Conservation (phyloP, 35 echinoderm and acorn worm genomes). For the Anneissia japonica region DNA sequence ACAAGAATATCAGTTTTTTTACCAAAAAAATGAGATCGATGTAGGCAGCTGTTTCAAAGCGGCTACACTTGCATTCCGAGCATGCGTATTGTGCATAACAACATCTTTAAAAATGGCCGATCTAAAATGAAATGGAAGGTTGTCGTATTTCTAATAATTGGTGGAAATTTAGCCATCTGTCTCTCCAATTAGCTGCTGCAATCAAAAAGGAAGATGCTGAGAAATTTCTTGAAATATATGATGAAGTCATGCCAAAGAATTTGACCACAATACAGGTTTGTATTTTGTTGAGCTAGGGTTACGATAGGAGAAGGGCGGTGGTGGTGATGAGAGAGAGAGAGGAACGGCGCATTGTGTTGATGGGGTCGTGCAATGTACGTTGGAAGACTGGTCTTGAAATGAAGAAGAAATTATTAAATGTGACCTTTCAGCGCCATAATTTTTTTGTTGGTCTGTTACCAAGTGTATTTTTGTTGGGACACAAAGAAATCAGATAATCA, state of each 20-base stretch:
- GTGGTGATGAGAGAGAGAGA: background rate
- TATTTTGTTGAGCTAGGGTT: background rate
- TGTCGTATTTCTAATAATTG: background rate
- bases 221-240: background rate
- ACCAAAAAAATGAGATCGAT: too few relatives aligned
- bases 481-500: too few relatives aligned
- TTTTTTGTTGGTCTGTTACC: too few relatives aligned
- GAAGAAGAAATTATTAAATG: too few relatives aligned
- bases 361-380: too few relatives aligned
- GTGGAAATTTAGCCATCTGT: slow-evolving; percentile 2
- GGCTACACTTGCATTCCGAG: slow-evolving; percentile 1
- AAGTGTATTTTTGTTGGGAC: too few relatives aligned
- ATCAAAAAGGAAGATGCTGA: slow-evolving; percentile 14
- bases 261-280: slow-evolving; percentile 5
- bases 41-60: too few relatives aligned
- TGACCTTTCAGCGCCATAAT: too few relatives aligned
- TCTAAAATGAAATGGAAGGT: background rate
- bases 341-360: too few relatives aligned
- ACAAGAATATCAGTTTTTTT: background rate
- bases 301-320: background rate
- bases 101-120: background rate
- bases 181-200: slow-evolving; percentile 8
- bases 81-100: background rate
- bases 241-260: slow-evolving; percentile 9
- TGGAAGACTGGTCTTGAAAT: background rate